Conservation (phyloP, 2,797 vertebrate species). For the Coregonus suidteri region DNA sequence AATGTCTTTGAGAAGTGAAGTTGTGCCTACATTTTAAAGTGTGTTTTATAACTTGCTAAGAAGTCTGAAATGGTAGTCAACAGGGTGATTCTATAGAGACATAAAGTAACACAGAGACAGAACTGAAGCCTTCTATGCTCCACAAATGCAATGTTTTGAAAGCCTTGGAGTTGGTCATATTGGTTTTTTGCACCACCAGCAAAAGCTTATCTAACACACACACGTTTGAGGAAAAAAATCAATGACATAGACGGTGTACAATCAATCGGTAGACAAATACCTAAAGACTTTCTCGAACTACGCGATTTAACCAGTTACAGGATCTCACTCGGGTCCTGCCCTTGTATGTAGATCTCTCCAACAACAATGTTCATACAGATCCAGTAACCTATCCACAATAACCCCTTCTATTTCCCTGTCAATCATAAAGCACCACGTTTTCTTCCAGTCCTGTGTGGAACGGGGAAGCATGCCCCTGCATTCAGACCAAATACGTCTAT, state of each 20-base stretch:
- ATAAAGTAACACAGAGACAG: slow-evolving; percentile 20
- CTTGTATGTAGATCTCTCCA: not conserved
- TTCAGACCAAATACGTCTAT: slow-evolving; percentile 57
- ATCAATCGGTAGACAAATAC: not conserved
- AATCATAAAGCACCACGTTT: slow-evolving; percentile 58
- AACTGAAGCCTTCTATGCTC: slow-evolving; percentile 33
- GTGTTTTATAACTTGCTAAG: slow-evolving; percentile 53
- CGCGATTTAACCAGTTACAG: not conserved
- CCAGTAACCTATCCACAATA: slow-evolving; percentile 39
- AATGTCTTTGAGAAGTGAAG: slow-evolving; percentile 41
- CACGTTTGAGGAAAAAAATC: not conserved
- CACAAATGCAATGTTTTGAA: slow-evolving; percentile 32
- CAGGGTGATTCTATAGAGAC: slow-evolving; percentile 36
- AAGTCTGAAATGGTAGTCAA: slow-evolving; percentile 47
- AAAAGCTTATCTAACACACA: not conserved
- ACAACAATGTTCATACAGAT: not conserved
- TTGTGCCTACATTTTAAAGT: slow-evolving; percentile 45
- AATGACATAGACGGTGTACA: not conserved
- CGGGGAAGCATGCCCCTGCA: slow-evolving; percentile 29
- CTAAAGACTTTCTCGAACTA: not conserved
- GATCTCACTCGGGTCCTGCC: not conserved
- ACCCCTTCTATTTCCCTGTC: slow-evolving; percentile 51
- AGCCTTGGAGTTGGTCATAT: slow-evolving; percentile 9
- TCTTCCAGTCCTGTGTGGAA: slow-evolving; percentile 21
- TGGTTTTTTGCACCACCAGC: not conserved